Evolutionary conservation across 2,113 vertebrate species (phyloP).

Genomic region (Oreochromis aureus): DNA sequence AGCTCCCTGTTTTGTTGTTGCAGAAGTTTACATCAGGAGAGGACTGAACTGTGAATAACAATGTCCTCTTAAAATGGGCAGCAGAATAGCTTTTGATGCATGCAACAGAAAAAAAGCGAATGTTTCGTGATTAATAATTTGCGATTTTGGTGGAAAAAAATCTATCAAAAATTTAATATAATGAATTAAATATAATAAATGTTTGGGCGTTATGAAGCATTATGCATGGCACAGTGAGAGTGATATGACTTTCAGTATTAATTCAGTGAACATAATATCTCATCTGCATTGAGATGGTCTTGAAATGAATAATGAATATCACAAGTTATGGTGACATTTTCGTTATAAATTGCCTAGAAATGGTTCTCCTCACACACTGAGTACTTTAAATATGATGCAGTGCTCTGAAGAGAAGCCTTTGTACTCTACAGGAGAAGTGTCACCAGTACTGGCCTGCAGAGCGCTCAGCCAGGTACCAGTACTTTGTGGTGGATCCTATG

Average conservation of each 20-base stretch:
- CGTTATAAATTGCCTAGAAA: background rate
- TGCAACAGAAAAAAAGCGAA: background rate
- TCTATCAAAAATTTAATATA: background rate
- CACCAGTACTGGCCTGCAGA: constrained; percentile 78
- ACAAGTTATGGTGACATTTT: background rate
- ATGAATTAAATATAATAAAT: background rate
- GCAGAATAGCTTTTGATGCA: background rate
- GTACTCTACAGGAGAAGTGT: constrained; percentile 69
- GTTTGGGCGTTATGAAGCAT: background rate
- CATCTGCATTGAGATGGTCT: background rate
- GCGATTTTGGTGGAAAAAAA: accelerated
- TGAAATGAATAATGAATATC: background rate
- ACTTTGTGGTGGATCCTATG: constrained; percentile 78
- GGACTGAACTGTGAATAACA: background rate
- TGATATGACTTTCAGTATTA: background rate
- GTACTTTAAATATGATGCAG: background rate
- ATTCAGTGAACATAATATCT: background rate
- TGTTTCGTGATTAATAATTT: background rate
- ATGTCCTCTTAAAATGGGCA: background rate
- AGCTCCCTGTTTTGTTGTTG: background rate
- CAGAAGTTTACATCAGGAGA: background rate
- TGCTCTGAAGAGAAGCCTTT: constrained; percentile 1
- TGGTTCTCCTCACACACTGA: background rate
- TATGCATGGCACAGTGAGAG: background rate
- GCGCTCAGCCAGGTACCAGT: constrained; percentile 75